phyloP scores from a whole-genome alignment of 2,113 vertebrate genomes.

The Spermophilus dauricus region DNA sequence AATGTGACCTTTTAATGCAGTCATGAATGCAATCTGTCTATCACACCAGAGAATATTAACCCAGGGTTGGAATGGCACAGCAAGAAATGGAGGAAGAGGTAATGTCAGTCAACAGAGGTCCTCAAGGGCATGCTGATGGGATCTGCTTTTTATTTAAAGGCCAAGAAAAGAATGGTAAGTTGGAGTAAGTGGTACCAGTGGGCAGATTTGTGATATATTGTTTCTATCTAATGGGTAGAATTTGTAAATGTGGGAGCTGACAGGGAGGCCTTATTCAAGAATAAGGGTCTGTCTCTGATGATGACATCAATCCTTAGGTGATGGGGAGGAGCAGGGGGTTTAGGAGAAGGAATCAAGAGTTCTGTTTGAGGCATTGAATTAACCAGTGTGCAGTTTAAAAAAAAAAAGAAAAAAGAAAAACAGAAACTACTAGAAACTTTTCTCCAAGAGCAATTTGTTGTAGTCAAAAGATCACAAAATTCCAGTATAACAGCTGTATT shows the following conservation, averaged over 20 bases:
- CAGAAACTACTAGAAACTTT: constrained; percentile 2
- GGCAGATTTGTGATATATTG: not conserved
- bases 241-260: not conserved
- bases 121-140: too few relatives aligned
- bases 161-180: not conserved
- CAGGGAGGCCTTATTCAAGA: not conserved
- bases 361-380: not conserved
- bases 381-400: not conserved
- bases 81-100: too few relatives aligned
- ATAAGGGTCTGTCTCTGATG: not conserved
- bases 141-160: not conserved
- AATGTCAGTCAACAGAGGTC: too few relatives aligned
- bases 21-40: too few relatives aligned
- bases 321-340: not conserved
- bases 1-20: too few relatives aligned
- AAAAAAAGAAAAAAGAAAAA: not conserved
- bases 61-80: too few relatives aligned
- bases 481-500: not conserved
- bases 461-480: not conserved
- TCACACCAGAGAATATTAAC: too few relatives aligned
- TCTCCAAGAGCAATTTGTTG: not conserved
- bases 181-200: not conserved
- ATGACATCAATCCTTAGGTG: not conserved
- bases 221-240: not conserved
- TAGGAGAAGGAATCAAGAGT: not conserved